Evolutionary conservation across 2,888 invertebrate species (phyloP).

Genomic region (Chymomyza caudatula): DNA sequence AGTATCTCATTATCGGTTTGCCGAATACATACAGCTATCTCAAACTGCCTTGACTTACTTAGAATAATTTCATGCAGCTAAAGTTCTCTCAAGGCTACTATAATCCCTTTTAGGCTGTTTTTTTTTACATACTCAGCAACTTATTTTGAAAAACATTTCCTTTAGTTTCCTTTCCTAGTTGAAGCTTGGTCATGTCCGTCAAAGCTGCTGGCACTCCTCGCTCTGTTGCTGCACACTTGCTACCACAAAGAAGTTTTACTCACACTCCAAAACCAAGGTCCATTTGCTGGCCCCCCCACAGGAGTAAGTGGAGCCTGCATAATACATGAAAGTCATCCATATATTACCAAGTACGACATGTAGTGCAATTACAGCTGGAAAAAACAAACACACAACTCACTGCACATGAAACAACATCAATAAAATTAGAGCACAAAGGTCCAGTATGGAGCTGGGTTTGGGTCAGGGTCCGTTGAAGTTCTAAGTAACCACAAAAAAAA

Average conservation of each 20-base stretch:
- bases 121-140: neutral
- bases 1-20: neutral
- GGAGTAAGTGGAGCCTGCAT: neutral
- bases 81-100: neutral
- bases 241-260: neutral
- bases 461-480: neutral
- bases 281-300: neutral
- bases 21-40: too few species aligned
- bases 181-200: neutral
- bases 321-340: neutral
- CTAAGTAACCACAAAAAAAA: conserved; percentile 29
- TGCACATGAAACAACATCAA: conserved; percentile 67
- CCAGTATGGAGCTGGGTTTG: neutral
- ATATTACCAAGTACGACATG: conserved; percentile 9
- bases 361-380: conserved; percentile 62
- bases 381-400: conserved; percentile 55
- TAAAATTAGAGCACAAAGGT: conserved; percentile 54
- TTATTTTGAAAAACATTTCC: neutral
- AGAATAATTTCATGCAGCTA: neutral
- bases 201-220: neutral
- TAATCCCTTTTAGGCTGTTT: neutral
- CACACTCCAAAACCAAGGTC: neutral
- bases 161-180: neutral
- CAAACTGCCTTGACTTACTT: neutral
- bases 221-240: too few species aligned